Percentiles rank a stretch among this genome's conserved stretches.
Evolutionary conservation across 2,797 vertebrate species (phyloP).

Genomic region (Trachurus trachurus): DNA sequence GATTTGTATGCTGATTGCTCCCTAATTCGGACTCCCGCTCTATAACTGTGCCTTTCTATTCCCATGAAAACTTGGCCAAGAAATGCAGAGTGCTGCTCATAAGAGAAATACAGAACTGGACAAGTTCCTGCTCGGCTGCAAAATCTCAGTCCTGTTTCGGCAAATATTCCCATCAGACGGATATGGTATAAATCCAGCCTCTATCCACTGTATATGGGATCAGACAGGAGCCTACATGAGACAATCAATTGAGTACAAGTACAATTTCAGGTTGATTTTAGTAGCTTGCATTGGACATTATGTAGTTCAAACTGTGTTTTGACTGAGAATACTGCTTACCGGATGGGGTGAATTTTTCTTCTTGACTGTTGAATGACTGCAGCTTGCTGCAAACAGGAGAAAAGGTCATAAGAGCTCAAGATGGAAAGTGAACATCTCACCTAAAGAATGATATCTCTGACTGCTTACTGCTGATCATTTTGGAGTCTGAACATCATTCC

Average conservation of each 20-base stretch:
- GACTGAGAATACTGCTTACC: not conserved
- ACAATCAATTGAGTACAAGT: conserved; percentile 10
- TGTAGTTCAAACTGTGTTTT: conserved; percentile 12
- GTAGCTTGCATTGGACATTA: not conserved
- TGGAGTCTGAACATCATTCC: conserved; percentile 7
- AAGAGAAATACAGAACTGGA: conserved; percentile 64
- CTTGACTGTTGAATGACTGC: conserved; percentile 2
- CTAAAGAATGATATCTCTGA: conserved; percentile 16
- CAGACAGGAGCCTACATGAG: conserved; percentile 12
- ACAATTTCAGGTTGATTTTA: conserved; percentile 15
- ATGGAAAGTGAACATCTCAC: not conserved
- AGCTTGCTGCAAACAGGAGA: conserved; percentile 1
- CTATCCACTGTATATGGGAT: conserved; percentile 1
- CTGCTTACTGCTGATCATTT: not conserved
- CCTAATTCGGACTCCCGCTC: conserved; percentile 77
- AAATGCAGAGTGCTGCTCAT: conserved; percentile 30
- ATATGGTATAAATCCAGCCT: conserved; percentile 30
- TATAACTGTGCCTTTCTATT: conserved; percentile 69
- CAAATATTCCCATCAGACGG: conserved; percentile 45
- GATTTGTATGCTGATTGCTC: conserved; percentile 83
- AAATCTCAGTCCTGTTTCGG: conserved; percentile 40
- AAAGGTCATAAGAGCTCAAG: conserved; percentile 11
- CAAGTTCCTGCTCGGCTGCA: conserved; percentile 58
- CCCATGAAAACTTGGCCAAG: conserved; percentile 81
- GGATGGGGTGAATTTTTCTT: conserved; percentile 7